A percentile compares a stretch with the other conserved stretches of the same genome.
These are phyloP conservation scores for Escarpia spicata DNA, from an alignment of 2,888 invertebrate species.

Conservation along the genomic window DNA sequence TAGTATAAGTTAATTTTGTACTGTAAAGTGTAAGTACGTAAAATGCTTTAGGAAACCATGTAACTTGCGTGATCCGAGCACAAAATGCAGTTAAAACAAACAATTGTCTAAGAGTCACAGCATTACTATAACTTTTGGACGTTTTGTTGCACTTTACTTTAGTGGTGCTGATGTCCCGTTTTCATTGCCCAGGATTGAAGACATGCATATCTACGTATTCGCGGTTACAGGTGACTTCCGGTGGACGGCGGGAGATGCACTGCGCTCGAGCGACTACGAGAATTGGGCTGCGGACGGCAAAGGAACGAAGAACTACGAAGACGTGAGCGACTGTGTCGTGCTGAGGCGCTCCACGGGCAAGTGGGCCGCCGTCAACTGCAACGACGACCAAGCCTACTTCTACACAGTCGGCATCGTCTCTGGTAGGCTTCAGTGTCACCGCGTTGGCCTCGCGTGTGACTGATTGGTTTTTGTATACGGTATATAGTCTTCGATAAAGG, in stretches of 20 bases:
- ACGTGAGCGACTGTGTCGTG: neutral
- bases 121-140: too few species aligned
- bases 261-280: neutral
- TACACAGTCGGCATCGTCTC: neutral
- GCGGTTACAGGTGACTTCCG: neutral
- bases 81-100: too few species aligned
- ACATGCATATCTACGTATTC: neutral
- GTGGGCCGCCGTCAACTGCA: neutral
- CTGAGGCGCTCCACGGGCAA: neutral
- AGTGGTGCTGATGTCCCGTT: too few species aligned
- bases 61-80: too few species aligned
- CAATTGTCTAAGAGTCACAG: too few species aligned
- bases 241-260: neutral
- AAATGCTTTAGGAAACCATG: too few species aligned
- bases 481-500: neutral
- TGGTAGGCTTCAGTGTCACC: neutral
- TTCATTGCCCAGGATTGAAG: too few species aligned
- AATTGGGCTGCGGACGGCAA: neutral
- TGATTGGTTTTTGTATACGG: neutral
- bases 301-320: neutral
- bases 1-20: too few species aligned
- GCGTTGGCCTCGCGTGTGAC: neutral
- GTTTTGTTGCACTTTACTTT: too few species aligned
- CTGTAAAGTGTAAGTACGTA: too few species aligned
- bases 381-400: neutral